Evolutionary conservation across 2,113 vertebrate genomes (phyloP).

Genomic region (Ammodramus savannarum): DNA sequence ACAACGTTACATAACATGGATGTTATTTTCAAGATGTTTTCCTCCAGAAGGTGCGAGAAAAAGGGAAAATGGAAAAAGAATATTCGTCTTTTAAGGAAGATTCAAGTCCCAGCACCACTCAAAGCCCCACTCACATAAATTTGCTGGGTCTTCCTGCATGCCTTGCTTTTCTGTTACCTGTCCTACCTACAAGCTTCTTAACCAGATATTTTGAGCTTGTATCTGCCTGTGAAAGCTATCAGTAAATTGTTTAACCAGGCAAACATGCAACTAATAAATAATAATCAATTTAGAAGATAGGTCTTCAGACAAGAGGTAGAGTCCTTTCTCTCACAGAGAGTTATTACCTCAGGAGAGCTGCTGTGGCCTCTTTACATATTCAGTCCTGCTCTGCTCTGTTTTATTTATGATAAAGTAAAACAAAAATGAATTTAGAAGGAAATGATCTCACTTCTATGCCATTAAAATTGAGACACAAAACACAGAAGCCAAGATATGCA

Average conservation of each 20-base stretch:
- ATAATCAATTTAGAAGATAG: neutral
- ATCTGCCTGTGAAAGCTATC: neutral
- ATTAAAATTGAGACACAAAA: slow-evolving; percentile 59
- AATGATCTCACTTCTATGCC: neutral
- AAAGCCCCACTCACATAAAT: neutral
- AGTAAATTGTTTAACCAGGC: neutral
- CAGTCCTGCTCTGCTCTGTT: neutral
- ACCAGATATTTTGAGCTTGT: neutral
- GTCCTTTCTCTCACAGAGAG: neutral
- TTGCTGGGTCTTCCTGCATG: neutral
- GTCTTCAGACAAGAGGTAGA: neutral
- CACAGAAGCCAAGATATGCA: slow-evolving; percentile 45
- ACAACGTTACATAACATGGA: rapidly evolving
- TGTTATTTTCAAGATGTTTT: neutral
- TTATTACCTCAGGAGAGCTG: neutral
- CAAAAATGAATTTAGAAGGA: slow-evolving; percentile 14
- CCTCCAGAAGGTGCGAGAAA: neutral
- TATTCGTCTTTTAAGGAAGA: neutral
- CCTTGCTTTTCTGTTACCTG: neutral
- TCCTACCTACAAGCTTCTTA: neutral
- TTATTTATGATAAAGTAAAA: slow-evolving; percentile 34
- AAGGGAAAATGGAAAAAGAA: neutral
- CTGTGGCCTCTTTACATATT: neutral
- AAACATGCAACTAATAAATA: neutral
- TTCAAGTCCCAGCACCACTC: neutral